Base-by-base conservation (phyloP, 2,113 vertebrate genomes). In the Tonatia bakeri region DNA sequence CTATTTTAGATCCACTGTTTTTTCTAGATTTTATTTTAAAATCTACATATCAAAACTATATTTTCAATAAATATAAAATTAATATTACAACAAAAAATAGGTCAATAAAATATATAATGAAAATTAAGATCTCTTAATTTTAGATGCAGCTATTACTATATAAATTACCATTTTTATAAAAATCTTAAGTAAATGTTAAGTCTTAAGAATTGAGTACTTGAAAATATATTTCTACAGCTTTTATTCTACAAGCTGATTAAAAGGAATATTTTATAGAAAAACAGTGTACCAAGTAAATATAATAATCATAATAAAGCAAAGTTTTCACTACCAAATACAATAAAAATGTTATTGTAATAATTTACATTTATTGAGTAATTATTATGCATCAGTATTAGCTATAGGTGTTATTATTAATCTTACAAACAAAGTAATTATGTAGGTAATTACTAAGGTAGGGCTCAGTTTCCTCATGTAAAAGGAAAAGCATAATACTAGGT, bases 21-120 rank as follows among this genome's bases (percentile, higher is more conserved):
- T 7, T 67, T 31, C 3, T 69, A 91, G 24, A 77, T 95, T 83
- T 94, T 73, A 72, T 80, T 77, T 64, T 43, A 45, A 87, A 36
- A 64, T 31, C 8, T 88, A 75, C 28, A 92, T 88, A 82, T 90
- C 11, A 94, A 4, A 81, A 36, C 24, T 92, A 6, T 45, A 61
- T 85, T 96, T 92, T 89, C 5, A 79, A 93, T 43, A 84, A 92
- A 36, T 80, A 22, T 33, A 76, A 94, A 86, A 79, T 87, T 31
- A 90, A 85, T 77, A 87, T 1, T 50, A 43, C 3, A 80, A 4
- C 45, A 90, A 40, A 40, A 83, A 91, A 82, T 77, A 4, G 31
- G 2, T 69, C 4, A 19, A 47, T 69, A 86, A 92, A 26, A 87
- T 59, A 59, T 91, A 79, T 64, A 15, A 36, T 9, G 61, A 75